Evolutionary conservation across 1,140 invertebrate species (phyloP).

Genomic region (Tribolium castaneum): DNA sequence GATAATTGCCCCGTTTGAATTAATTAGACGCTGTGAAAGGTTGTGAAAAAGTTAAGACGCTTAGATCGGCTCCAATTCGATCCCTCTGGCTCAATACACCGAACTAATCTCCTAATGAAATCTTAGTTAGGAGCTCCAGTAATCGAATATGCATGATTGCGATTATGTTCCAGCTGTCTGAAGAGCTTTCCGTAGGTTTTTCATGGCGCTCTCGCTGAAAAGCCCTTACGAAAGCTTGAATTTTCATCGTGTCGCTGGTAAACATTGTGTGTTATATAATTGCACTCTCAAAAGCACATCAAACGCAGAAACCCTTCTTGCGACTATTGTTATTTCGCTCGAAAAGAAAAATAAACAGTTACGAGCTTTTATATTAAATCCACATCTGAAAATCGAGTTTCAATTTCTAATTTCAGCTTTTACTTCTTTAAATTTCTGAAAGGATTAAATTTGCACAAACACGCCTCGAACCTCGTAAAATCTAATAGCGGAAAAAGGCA

Average conservation of each 20-base stretch:
- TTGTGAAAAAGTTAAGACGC: not conserved
- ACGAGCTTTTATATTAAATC: not conserved
- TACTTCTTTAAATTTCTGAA: not conserved
- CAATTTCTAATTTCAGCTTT: not conserved
- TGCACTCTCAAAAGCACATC: slow-evolving; percentile 19
- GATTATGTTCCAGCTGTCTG: not conserved
- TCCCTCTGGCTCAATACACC: not conserved
- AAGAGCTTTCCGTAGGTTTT: not conserved
- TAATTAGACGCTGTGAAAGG: not conserved
- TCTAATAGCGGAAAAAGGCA: not conserved
- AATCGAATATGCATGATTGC: not conserved
- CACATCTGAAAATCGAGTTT: not conserved
- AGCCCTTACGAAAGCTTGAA: not conserved
- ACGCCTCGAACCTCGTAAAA: not conserved
- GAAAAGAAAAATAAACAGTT: not conserved
- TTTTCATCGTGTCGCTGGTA: slow-evolving; percentile 1
- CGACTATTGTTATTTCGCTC: not conserved
- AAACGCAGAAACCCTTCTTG: slow-evolving; percentile 1
- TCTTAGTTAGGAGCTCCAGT: not conserved
- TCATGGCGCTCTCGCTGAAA: not conserved
- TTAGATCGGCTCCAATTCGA: not conserved
- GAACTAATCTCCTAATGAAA: slow-evolving; percentile 16
- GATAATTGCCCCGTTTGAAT: not conserved
- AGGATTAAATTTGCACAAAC: not conserved
- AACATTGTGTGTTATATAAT: slow-evolving; percentile 5